Base-by-base conservation (phyloP, 2,113 vertebrate species). In the Corythornis madagascariensis region DNA sequence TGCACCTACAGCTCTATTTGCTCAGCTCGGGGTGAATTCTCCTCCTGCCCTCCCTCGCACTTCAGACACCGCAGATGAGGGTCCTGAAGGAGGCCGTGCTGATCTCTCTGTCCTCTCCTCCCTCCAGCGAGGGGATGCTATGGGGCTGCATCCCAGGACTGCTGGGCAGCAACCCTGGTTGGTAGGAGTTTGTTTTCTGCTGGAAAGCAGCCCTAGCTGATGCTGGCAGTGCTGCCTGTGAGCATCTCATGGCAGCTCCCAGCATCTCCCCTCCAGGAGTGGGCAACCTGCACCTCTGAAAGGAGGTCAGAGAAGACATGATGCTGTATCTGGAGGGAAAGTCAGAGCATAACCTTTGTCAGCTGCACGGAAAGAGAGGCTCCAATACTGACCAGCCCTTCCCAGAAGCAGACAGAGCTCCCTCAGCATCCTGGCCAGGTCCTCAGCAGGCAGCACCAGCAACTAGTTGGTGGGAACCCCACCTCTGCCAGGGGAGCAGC, bases 171-270 rank as follows among this genome's bases (percentile, higher is more conserved):
- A 43, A 1, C 28, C 11, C 4, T 0, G 42, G 4, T 6, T 7
- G 6, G 6, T 1, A 1, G 4, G 2, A 16, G 2, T 6, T 13
- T 4, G 1, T 1, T 12, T 42, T 16, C 79, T 13, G 43, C 77
- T 43, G 88, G 21, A 10, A 29, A 11, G 26, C 67, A 50, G 55
- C 86, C 70, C 55, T 52, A 43, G 56, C 76, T 3, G 53, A 2
- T 1, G n/a, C 75, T 18, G 80, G 20, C 59, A 2, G 0, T 31
- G 57, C 79, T 5, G 22, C 50, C 59, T 1, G 1, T 3, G 1
- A 1, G 17, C 0, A 13, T 1, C 76, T 8, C 17, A 0, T 28
- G 2, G 1, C 1, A 4, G 1, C 50, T 33, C n/a, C 11, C 48
- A 7, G 38, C 38, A 38, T 38, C 38, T 38, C 38, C 0, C 67